These are phyloP conservation scores for Semibalanus balanoides DNA, from an alignment of 1,140 invertebrate genomes.

Conservation along the genomic window DNA sequence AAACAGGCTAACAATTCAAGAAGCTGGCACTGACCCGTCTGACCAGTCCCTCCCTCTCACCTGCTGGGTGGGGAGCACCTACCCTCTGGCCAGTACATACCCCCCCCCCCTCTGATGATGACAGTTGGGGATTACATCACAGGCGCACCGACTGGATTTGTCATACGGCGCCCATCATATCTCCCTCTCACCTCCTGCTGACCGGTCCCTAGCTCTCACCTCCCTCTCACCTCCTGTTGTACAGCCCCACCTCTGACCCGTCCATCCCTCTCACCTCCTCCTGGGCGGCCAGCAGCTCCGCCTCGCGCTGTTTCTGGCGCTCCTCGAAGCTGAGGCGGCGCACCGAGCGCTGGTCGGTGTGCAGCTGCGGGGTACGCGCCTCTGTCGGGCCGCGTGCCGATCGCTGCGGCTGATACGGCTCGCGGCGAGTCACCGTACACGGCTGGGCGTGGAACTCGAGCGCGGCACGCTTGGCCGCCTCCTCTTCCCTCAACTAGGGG, in stretches of 20 bases:
- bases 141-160: no score
- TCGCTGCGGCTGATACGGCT: conserved; percentile 36
- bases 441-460: conserved; percentile 34
- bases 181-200: no score
- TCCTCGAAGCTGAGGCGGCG: conserved; percentile 34
- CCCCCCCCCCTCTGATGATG: no score
- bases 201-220: conserved; percentile 8
- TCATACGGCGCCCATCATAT: no score
- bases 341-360: conserved; percentile 33
- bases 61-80: no score
- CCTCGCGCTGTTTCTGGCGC: conserved; percentile 30
- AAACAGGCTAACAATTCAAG: no score
- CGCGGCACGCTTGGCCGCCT: conserved; percentile 10
- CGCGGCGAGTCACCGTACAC: conserved; percentile 32
- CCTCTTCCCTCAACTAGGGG: conserved; percentile 22
- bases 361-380: conserved; percentile 31
- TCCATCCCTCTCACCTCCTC: conserved; percentile 13
- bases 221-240: no score
- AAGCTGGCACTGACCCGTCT: no score
- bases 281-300: conserved; percentile 22
- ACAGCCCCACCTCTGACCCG: no score
- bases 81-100: no score
- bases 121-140: no score
- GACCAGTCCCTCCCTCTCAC: no score
- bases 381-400: conserved; percentile 29